These are phyloP conservation scores for Balaenoptera acutorostrata DNA, from an alignment of 2,113 vertebrate genomes.

Conservation along the genomic window DNA sequence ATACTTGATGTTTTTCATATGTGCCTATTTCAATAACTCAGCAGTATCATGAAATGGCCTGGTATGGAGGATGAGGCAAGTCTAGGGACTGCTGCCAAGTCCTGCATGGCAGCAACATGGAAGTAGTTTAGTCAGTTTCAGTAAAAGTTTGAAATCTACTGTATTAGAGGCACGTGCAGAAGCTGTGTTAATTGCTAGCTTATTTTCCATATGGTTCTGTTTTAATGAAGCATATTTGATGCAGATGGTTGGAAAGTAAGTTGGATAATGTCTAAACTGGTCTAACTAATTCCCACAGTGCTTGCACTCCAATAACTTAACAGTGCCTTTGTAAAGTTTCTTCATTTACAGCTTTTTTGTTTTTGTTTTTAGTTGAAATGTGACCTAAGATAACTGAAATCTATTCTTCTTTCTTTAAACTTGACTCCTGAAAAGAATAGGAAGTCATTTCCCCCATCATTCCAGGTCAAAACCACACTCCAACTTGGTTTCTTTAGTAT, in stretches of 20 bases:
- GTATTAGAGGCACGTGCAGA: constrained; percentile 89
- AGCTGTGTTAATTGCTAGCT: constrained; percentile 94
- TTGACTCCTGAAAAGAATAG: constrained; percentile 77
- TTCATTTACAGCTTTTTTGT: constrained; percentile 81
- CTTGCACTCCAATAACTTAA: constrained; percentile 83
- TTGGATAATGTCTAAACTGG: constrained; percentile 87
- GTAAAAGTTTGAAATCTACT: constrained; percentile 91
- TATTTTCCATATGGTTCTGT: constrained; percentile 97
- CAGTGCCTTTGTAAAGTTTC: constrained; percentile 78
- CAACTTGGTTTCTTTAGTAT: constrained; percentile 77
- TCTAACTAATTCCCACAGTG: constrained; percentile 86
- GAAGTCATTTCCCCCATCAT: constrained; percentile 82
- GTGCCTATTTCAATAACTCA: constrained; percentile 72
- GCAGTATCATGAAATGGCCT: constrained; percentile 73
- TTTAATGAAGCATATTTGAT: constrained; percentile 96
- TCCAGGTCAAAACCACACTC: constrained; percentile 81
- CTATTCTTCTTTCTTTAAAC: constrained; percentile 78
- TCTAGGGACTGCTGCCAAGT: constrained; percentile 80
- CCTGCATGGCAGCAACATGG: constrained; percentile 87
- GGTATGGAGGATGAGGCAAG: constrained; percentile 80
- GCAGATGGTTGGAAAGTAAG: constrained; percentile 94
- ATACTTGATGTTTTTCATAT: constrained; percentile 56
- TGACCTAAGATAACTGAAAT: constrained; percentile 82
- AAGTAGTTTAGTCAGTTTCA: constrained; percentile 92
- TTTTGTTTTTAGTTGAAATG: constrained; percentile 83